phyloP scores from a whole-genome alignment of 2,797 vertebrate species.

The Xenentodon cancila region DNA sequence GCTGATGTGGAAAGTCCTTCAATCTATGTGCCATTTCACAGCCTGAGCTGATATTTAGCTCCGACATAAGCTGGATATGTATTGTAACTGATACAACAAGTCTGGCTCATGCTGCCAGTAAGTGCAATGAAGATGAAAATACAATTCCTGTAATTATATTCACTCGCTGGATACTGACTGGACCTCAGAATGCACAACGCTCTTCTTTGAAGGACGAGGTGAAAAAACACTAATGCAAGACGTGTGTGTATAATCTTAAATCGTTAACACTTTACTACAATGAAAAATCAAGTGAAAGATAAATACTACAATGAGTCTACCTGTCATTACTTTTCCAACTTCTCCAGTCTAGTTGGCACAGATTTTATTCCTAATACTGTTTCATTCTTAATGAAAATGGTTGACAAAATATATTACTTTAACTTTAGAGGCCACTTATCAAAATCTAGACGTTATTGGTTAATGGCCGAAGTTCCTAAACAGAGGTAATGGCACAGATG shows the following conservation, averaged over 20 bases:
- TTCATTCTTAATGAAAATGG: too few species aligned
- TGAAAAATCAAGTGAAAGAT: neutral
- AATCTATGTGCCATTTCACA: conserved; percentile 44
- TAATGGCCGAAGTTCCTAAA: too few species aligned
- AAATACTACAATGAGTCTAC: neutral
- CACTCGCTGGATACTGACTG: conserved; percentile 26
- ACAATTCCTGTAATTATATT: conserved; percentile 21
- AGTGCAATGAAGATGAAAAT: conserved; percentile 43
- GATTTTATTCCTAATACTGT: too few species aligned
- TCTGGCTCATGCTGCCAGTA: conserved; percentile 32
- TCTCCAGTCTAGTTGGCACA: too few species aligned
- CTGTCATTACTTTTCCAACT: neutral
- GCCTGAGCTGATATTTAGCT: conserved; percentile 32
- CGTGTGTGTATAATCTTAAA: neutral
- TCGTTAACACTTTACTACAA: too few species aligned
- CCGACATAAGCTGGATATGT: conserved; percentile 60
- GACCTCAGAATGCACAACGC: conserved; percentile 8
- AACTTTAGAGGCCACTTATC: too few species aligned
- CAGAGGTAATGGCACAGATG: too few species aligned
- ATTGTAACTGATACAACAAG: conserved; percentile 55
- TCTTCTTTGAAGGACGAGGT: neutral
- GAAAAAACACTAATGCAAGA: neutral
- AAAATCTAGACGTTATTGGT: too few species aligned
- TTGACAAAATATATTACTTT: too few species aligned
- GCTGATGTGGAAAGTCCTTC: conserved; percentile 50